Percentiles rank a stretch among this genome's conserved stretches.
Evolutionary conservation across 2,888 invertebrate genomes (phyloP).

Genomic region (Cantharis lateralis): DNA sequence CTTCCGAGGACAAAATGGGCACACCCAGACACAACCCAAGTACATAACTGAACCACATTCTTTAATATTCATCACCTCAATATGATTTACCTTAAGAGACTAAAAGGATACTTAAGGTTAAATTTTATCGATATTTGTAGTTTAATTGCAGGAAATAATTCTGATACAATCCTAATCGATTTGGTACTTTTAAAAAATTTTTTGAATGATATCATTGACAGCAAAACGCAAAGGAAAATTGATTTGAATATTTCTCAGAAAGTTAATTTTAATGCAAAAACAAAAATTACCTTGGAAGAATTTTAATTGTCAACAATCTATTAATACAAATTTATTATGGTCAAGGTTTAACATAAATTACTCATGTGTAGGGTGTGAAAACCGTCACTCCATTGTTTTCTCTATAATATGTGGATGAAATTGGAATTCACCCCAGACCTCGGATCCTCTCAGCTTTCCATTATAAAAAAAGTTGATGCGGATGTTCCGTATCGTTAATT

Average conservation of each 20-base stretch:
- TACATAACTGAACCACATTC: constrained; percentile 35
- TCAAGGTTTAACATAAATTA: neutral
- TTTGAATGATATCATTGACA: neutral
- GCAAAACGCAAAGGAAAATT: neutral
- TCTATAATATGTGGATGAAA: neutral
- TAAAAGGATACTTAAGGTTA: constrained; percentile 12
- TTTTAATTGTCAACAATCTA: neutral
- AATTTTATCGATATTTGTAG: neutral
- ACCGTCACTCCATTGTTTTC: neutral
- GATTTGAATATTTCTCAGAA: neutral
- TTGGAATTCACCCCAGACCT: too few relatives aligned
- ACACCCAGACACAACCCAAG: constrained; percentile 25
- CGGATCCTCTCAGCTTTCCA: too few relatives aligned
- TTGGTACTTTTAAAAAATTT: neutral
- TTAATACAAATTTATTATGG: neutral
- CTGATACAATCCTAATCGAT: neutral
- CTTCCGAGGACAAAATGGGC: constrained; percentile 31
- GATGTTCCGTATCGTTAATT: neutral
- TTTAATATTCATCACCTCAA: constrained; percentile 24
- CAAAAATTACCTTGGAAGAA: neutral
- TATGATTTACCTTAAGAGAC: constrained; percentile 10
- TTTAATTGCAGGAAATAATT: neutral
- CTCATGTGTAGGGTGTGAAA: neutral
- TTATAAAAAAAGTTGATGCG: neutral
- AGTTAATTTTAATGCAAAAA: neutral